Evolutionary conservation across 23 tunicate genomes (phyloP), one percentile per base, ranked within the genome.

Genomic region (Trididemnum miniatum): DNA sequence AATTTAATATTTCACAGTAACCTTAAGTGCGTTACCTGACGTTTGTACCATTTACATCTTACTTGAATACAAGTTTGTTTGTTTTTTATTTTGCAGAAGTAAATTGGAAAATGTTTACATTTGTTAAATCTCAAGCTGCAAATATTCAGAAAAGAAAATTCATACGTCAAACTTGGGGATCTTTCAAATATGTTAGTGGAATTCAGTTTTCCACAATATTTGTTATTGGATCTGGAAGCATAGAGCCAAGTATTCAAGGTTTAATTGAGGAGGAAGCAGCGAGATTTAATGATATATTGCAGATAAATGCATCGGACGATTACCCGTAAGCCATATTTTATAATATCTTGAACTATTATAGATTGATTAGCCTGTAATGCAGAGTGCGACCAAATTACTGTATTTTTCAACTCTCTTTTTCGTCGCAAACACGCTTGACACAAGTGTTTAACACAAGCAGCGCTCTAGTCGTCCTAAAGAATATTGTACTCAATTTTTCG

Each of bases 131-230:
- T 2, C 25, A 5, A 1, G 79, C 79, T 2, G 59, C 9, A 20
- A 73, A 73, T 26, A 20, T 39, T 20, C 2, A 9, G 26, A 20
- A 5, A 39, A n/a, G 79, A 39, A 9, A 73, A 15, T 15, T 20
- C 2, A 73, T 73, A 37, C 57, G 79, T 12, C 79, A 59, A 2
- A 73, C 79, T 38, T 73, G 79, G 79, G 79, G 59, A 5, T 73
- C 79, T 28, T 26, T 73, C 9, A 18, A 12, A 9, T 73, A 37
- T 25, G 15, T 73, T 2, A 39, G 38, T 24, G 79, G 79, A 26
- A 30, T 4, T 12, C 32, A 40, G 29, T 73, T 73, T 7, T 20
- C 57, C 12, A 73, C 57, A 5, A 40, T 73, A n/a, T 73, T 73
- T 40, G 28, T 73, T 4, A 39, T 73, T 20, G 79, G 79, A 37